These are phyloP conservation scores for Drosophila paulistorum DNA, from an alignment of 1,140 invertebrate genomes.

Conservation along the genomic window DNA sequence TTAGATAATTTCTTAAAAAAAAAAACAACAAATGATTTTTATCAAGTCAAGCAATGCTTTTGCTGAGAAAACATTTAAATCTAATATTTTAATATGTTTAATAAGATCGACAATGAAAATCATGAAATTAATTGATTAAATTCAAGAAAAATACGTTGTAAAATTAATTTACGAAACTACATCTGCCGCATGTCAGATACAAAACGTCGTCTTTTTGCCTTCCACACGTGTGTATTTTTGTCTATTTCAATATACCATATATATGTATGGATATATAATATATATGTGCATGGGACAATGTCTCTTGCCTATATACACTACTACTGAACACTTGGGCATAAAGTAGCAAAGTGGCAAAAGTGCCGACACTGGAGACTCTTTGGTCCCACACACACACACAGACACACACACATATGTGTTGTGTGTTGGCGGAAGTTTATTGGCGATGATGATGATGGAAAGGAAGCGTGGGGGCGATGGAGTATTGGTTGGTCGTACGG, in stretches of 20 bases:
- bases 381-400: conserved; percentile 29
- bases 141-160: conserved; percentile 57
- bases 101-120: too few species aligned
- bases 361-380: conserved; percentile 61
- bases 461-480: not conserved
- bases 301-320: conserved; percentile 33
- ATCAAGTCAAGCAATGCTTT: too few species aligned
- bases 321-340: conserved; percentile 28
- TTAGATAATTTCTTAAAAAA: too few species aligned
- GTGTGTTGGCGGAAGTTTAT: conserved; percentile 3
- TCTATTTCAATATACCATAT: conserved; percentile 25
- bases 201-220: conserved; percentile 33
- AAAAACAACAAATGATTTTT: too few species aligned
- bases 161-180: conserved; percentile 80
- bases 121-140: conserved; percentile 2
- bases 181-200: conserved; percentile 74
- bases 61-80: too few species aligned
- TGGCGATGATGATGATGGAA: not conserved
- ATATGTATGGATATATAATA: conserved; percentile 1
- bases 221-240: conserved; percentile 2
- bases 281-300: conserved; percentile 27
- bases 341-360: conserved; percentile 63
- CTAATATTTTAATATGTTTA: not conserved
- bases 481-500: not conserved
- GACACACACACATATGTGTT: not conserved